Evolutionary conservation across 2,113 vertebrate species (phyloP).

Genomic region (Callithrix jacchus): DNA sequence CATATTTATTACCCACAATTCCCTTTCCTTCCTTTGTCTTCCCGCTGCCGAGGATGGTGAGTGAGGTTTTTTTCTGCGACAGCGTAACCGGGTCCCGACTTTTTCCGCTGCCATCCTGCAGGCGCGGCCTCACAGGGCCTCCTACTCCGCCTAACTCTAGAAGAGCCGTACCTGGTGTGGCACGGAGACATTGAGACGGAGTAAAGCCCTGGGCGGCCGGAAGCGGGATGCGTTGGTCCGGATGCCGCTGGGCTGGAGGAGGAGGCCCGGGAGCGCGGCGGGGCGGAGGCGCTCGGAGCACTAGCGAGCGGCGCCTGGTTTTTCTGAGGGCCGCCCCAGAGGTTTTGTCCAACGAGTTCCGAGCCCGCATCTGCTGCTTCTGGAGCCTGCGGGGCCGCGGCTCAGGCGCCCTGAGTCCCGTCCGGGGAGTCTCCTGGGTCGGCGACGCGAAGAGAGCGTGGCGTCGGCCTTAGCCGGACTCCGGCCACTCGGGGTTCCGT

Average conservation of each 20-base stretch:
- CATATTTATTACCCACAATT: constrained; percentile 88
- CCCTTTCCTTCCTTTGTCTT: constrained; percentile 80
- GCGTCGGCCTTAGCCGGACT: background rate
- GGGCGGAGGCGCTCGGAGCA: accelerated
- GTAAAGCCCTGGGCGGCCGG: accelerated
- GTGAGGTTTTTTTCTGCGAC: accelerated
- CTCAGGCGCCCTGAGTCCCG: too few species aligned
- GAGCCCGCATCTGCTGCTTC: accelerated
- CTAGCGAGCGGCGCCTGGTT: too few species aligned
- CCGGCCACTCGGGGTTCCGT: background rate
- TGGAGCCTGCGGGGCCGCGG: accelerated
- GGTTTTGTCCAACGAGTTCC: accelerated
- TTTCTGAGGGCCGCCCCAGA: accelerated
- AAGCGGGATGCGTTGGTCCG: background rate
- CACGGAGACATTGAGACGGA: accelerated
- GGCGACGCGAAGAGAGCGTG: background rate
- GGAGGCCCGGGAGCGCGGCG: background rate
- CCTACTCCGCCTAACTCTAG: accelerated
- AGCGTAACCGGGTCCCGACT: accelerated
- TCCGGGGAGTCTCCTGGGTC: background rate
- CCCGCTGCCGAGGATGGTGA: constrained; percentile 90
- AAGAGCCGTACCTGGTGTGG: accelerated
- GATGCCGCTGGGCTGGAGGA: accelerated
- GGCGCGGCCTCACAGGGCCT: accelerated
- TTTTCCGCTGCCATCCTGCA: constrained; percentile 59